Base-by-base conservation (phyloP, 2,888 invertebrate species). In the Ormyrus thymus region DNA sequence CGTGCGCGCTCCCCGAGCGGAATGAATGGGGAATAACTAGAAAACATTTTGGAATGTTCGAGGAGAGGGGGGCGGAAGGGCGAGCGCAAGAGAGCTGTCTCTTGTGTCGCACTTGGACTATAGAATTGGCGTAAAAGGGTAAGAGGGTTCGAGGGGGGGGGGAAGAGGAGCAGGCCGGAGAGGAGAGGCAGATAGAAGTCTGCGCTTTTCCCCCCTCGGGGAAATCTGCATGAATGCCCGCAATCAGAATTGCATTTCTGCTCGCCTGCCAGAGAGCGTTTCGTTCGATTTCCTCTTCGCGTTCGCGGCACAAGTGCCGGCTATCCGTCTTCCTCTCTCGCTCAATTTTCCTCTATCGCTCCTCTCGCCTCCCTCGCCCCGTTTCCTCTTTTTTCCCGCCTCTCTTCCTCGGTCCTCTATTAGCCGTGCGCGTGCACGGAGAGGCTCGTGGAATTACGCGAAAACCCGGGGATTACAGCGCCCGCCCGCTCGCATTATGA, bases 161-260 rank as follows among this genome's bases (percentile, higher is more conserved):
- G 29, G 4, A 29, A 29, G 29, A 29, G 29, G 29, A 29, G 29
- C 29, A 29, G 29, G 29, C 29, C 29, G 29, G 29, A n/a, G 72
- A 29, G n/a, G 50, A 8, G 76, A 70, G 29, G 29, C 29, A 29
- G 29, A 65, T 58, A 65, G 56, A 69, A 48, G 51, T 65, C 77
- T 65, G 13, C 29, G 10, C n/a, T 7, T 43, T 48, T n/a, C n/a
- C 61, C n/a, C 83, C 84, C 85, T 83, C 81, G 81, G 84, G 85
- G 83, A 84, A 84, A 85, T 85, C 84, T 85, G 84, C 85, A 84
- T 84, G 85, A 85, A 85, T 84, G 84, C 83, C 83, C 84, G 84
- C 85, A 85, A 85, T 85, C 84, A 84, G 85, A 85, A 85, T 84
- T 84, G 84, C 84, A 84, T 85, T 84, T 85, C 84, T 84, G 81